These are phyloP conservation scores for Empis stercorea DNA, from an alignment of 2,888 invertebrate species.

Conservation along the genomic window DNA sequence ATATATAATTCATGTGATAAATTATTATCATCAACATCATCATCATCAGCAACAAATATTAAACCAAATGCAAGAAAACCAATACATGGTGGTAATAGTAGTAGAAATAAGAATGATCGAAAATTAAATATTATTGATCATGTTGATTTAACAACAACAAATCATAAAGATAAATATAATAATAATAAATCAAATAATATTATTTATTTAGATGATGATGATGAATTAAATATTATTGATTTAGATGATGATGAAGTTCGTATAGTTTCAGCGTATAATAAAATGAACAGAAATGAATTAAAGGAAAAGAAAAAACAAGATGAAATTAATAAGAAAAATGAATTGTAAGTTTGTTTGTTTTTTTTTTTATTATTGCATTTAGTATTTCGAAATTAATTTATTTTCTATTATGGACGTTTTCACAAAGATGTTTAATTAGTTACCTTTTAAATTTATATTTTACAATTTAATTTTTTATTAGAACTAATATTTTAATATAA, in stretches of 20 bases:
- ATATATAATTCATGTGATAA: background rate
- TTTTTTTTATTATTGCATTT: background rate
- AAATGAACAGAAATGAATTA: constrained; percentile 11
- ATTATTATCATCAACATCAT: background rate
- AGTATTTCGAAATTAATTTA: no score
- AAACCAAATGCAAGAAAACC: background rate
- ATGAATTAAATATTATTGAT: constrained; percentile 14
- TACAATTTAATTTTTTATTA: no score
- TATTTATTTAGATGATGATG: background rate
- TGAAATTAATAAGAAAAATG: constrained; percentile 19
- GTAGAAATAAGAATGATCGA: background rate
- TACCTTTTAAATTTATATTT: no score
- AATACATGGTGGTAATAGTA: background rate
- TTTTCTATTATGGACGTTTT: no score
- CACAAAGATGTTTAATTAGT: no score
- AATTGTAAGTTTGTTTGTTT: constrained; percentile 24
- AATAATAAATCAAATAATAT: background rate
- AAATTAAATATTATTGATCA: background rate
- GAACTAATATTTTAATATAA: no score
- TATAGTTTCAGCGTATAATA: constrained; percentile 18
- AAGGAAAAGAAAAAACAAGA: background rate
- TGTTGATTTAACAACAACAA: background rate
- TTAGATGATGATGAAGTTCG: constrained; percentile 20
- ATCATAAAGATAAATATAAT: no score
- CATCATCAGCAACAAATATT: background rate